Evolutionary conservation across 2,797 vertebrate genomes (phyloP).

Genomic region (Natrix natrix): DNA sequence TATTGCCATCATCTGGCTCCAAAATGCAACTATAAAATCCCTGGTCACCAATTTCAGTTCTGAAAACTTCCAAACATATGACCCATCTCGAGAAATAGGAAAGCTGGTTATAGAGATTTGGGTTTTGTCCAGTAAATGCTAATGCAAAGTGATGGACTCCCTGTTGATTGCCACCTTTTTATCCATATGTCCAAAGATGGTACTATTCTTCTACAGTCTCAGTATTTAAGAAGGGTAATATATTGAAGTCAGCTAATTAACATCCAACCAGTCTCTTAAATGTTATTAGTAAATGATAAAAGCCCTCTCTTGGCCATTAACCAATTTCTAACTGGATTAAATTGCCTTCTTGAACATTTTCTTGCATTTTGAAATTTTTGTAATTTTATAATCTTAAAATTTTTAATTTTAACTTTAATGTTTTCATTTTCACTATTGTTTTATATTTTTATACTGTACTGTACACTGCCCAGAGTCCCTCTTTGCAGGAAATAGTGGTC

Average conservation of each 20-base stretch:
- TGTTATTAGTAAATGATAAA: background rate
- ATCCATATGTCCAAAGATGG: background rate
- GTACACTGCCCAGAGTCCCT: background rate
- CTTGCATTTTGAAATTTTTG: background rate
- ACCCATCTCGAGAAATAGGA: background rate
- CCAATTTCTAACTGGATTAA: background rate
- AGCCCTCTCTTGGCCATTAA: background rate
- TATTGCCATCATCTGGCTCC: background rate
- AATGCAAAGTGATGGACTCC: background rate
- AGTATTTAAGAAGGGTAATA: background rate
- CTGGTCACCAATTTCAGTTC: background rate
- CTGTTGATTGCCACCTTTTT: background rate
- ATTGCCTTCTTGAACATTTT: background rate
- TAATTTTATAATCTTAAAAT: background rate
- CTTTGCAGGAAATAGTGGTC: too few species aligned
- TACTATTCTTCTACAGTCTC: background rate
- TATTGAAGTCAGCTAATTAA: background rate
- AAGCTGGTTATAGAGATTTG: background rate
- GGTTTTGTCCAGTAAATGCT: background rate
- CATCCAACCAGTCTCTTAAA: background rate
- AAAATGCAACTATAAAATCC: background rate
- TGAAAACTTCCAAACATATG: background rate
- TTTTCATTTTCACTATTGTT: background rate
- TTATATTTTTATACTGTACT: background rate
- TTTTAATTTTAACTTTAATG: background rate